These are phyloP conservation scores for Octodonta nipae DNA, from an alignment of 2,888 invertebrate species.

Conservation along the genomic window DNA sequence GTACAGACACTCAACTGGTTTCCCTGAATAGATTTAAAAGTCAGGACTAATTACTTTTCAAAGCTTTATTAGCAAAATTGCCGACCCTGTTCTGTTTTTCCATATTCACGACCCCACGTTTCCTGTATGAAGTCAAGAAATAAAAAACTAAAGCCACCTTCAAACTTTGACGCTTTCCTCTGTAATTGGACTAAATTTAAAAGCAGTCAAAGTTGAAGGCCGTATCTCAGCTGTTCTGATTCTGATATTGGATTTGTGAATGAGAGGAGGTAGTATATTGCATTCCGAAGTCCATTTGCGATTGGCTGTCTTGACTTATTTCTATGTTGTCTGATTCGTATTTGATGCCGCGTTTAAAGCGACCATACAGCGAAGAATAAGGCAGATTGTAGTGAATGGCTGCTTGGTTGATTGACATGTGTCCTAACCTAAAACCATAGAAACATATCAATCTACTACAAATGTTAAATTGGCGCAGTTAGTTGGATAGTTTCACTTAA, in stretches of 20 bases:
- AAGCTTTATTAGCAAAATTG: too few relatives aligned
- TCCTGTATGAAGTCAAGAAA: too few relatives aligned
- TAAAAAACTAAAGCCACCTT: conserved; percentile 6
- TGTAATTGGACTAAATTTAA: conserved; percentile 13
- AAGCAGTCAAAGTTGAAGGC: conserved; percentile 26
- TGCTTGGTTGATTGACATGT: conserved; percentile 88
- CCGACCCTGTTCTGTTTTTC: too few relatives aligned
- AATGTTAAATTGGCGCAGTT: too few relatives aligned
- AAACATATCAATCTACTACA: conserved; percentile 1
- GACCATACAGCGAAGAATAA: conserved; percentile 77
- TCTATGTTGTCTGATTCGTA: conserved; percentile 47
- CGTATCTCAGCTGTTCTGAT: conserved; percentile 33
- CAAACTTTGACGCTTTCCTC: conserved; percentile 12
- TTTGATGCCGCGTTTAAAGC: conserved; percentile 71
- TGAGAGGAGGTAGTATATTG: conserved; percentile 31
- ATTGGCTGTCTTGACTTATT: conserved; percentile 30
- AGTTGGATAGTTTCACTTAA: too few relatives aligned
- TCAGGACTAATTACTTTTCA: too few relatives aligned
- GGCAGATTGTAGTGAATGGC: conserved; percentile 84
- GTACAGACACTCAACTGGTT: too few relatives aligned
- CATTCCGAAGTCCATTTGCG: conserved; percentile 31
- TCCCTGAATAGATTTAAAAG: too few relatives aligned
- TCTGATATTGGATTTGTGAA: conserved; percentile 32
- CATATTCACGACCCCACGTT: too few relatives aligned
- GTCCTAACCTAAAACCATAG: conserved; percentile 58